These are phyloP conservation scores for Lophura nycthemera DNA, from an alignment of 2,113 vertebrate genomes.

Conservation along the genomic window DNA sequence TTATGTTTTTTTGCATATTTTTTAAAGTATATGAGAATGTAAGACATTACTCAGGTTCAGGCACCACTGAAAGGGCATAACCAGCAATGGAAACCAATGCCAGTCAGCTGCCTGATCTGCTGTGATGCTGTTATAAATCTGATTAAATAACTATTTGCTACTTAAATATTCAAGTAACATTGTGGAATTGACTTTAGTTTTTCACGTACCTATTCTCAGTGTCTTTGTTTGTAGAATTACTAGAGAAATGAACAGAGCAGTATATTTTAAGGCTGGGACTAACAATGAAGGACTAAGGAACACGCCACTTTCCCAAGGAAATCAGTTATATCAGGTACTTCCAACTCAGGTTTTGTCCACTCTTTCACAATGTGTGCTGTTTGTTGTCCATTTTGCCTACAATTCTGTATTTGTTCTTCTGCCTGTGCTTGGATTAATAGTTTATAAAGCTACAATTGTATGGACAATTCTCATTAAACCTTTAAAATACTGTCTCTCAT, in stretches of 20 bases:
- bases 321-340: not conserved
- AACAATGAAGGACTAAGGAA: not conserved
- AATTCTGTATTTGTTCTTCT: not conserved
- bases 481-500: not conserved
- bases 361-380: not conserved
- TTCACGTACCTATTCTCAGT: not conserved
- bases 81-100: not conserved
- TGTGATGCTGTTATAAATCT: not conserved
- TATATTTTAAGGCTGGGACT: not conserved
- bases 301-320: not conserved
- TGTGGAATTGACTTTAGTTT: not conserved
- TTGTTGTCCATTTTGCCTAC: not conserved
- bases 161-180: not conserved
- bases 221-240: not conserved
- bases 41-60: not conserved
- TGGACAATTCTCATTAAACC: not conserved
- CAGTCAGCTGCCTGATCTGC: not conserved
- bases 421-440: not conserved
- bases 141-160: not conserved
- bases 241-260: not conserved
- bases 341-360: not conserved
- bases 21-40: not conserved
- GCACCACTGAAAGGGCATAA: not conserved
- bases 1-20: not conserved
- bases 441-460: not conserved